Conservation (phyloP, 2,888 invertebrate species). For the Lasioglossum calceatum region DNA sequence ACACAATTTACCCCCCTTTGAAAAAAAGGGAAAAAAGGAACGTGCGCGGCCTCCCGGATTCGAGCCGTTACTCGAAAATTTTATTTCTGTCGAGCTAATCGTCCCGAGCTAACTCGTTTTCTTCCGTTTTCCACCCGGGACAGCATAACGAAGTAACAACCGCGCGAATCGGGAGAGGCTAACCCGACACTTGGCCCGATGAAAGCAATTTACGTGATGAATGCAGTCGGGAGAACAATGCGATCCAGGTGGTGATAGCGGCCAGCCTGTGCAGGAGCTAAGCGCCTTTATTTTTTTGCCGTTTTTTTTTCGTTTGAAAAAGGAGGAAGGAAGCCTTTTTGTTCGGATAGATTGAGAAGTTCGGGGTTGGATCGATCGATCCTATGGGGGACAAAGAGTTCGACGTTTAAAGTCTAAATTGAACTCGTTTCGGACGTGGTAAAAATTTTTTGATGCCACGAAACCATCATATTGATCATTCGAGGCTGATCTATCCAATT, state of each 20-base stretch:
- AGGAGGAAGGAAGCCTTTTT: slow-evolving; percentile 17
- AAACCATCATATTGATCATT: background rate
- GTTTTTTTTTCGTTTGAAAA: background rate
- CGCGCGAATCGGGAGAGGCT: slow-evolving; percentile 47
- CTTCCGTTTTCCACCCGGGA: background rate
- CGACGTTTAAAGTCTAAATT: slow-evolving; percentile 41
- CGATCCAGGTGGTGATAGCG: slow-evolving; percentile 68
- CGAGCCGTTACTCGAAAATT: slow-evolving; percentile 41
- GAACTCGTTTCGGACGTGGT: background rate
- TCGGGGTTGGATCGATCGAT: slow-evolving; percentile 31
- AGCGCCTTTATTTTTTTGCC: slow-evolving; percentile 26
- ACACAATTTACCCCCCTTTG: slow-evolving; percentile 29
- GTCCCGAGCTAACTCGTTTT: slow-evolving; percentile 10
- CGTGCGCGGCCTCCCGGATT: slow-evolving; percentile 14
- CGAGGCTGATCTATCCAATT: background rate
- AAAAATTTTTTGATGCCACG: background rate
- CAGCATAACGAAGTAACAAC: slow-evolving; percentile 42
- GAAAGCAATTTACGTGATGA: slow-evolving; percentile 66
- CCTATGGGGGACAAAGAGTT: slow-evolving; percentile 38
- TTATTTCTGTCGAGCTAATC: slow-evolving; percentile 34
- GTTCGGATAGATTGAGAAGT: slow-evolving; percentile 44
- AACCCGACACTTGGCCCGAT: slow-evolving; percentile 59
- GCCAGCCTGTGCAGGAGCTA: slow-evolving; percentile 37
- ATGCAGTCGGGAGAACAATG: slow-evolving; percentile 62
- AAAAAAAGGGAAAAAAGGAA: background rate